A percentile compares a stretch with the other conserved stretches of the same genome.
phyloP scores from a whole-genome alignment of 2,113 vertebrate species.

The Gavialis gangeticus region DNA sequence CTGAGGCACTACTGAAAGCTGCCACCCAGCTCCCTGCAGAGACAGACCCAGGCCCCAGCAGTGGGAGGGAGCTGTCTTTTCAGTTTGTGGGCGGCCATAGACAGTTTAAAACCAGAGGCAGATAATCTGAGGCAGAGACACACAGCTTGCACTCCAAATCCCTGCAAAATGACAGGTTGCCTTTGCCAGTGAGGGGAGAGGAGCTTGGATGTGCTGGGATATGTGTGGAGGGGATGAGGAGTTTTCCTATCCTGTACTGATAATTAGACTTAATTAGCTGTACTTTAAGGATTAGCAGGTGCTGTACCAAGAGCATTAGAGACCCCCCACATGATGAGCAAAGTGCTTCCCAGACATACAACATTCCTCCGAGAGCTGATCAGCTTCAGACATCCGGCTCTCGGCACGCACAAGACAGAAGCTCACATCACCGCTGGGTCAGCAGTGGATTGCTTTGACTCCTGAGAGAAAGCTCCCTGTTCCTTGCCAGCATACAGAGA shows the following conservation, averaged over 20 bases:
- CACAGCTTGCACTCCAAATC: not conserved
- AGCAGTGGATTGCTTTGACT: not conserved
- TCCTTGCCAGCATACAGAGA: not conserved
- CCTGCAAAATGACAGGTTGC: not conserved
- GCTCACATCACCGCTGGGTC: not conserved
- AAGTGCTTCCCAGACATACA: not conserved
- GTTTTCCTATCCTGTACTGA: not conserved
- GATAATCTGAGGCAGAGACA: not conserved
- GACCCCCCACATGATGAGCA: not conserved
- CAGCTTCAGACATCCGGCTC: not conserved
- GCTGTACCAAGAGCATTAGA: rapidly evolving
- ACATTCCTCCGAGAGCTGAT: not conserved
- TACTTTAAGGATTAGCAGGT: not conserved
- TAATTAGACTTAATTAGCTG: not conserved
- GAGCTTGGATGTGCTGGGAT: not conserved
- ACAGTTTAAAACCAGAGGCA: not conserved
- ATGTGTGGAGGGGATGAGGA: not conserved
- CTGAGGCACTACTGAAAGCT: not conserved
- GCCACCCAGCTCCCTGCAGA: too few species aligned
- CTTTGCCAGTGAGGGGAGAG: not conserved
- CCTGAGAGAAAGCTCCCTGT: not conserved
- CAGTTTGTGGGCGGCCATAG: not conserved
- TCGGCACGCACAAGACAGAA: not conserved
- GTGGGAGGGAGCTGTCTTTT: not conserved
- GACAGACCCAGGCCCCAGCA: not conserved